Percentiles rank a stretch among this genome's conserved stretches.
These are phyloP conservation scores for Yponomeuta cagnagella DNA, from an alignment of 2,888 invertebrate genomes.

Conservation along the genomic window DNA sequence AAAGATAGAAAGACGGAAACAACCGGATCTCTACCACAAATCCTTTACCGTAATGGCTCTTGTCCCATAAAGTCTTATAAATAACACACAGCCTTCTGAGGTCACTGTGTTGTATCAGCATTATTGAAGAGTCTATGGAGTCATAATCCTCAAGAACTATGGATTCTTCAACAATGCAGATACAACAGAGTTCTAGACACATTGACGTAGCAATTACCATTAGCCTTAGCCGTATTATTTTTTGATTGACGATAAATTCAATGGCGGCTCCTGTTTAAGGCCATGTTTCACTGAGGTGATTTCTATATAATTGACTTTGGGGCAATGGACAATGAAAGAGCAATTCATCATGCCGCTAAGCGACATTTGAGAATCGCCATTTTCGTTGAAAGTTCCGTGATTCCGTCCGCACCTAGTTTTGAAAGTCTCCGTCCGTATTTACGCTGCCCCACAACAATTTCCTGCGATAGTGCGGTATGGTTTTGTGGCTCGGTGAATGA, in stretches of 20 bases:
- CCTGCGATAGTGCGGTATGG: conserved; percentile 7
- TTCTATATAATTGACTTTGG: neutral
- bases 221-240: neutral
- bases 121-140: too few species aligned
- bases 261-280: neutral
- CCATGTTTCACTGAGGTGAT: neutral
- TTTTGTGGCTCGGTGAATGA: conserved; percentile 2
- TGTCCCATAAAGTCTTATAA: too few species aligned
- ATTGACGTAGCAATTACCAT: neutral
- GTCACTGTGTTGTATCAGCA: too few species aligned
- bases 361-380: neutral
- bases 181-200: neutral
- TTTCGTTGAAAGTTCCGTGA: conserved; percentile 5
- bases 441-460: neutral
- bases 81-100: too few species aligned
- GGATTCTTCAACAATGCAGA: too few species aligned
- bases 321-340: neutral
- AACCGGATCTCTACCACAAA: too few species aligned
- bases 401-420: neutral
- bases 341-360: conserved; percentile 2
- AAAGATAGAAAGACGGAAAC: too few species aligned
- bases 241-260: neutral
- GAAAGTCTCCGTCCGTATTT: conserved; percentile 3
- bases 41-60: too few species aligned
- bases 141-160: too few species aligned